Base-by-base conservation (phyloP, 2,797 vertebrate genomes). In the Astyanax mexicanus region DNA sequence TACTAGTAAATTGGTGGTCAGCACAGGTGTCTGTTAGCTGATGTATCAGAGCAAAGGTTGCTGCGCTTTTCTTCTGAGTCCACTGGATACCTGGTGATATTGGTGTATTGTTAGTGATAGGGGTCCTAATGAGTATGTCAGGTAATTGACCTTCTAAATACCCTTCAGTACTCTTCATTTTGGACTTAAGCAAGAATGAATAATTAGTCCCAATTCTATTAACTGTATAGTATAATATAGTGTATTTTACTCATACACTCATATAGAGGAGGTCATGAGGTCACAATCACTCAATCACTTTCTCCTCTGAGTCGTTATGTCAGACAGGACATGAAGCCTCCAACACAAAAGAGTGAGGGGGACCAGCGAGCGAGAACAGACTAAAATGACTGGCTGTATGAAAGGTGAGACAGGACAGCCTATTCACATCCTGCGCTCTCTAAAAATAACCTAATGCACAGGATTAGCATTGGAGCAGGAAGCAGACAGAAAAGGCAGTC, bases 381-480 rank as follows among this genome's bases (percentile, higher is more conserved):
- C 87, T 92, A 90, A 90, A 91, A 91, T 93, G 91, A 91, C 90
- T 76, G 44, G 86, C 88, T 83, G 83, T 87, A 91, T 93, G 91
- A 92, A 93, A 93, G 90, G 89, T 92, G 91, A 94, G 90, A 91
- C 91, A 84, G 86, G 85, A 89, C 88, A 82, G 87, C 80, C 89
- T 91, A 90, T 92, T 90, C 91, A 90, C 92, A 92, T 94, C 92
- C 92, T 93, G 90, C 83, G 81, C 71, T 54, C 72, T 84, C 90
- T 93, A 93, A 90, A 91, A 92, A 93, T 93, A 93, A 88, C 80
- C 88, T 93, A 92, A 93, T 93, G 90, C 89, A 90, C 87, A 88
- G 89, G 90, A 90, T 92, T 89, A 90, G 90, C 86, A 91, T 89
- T 90, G 88, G 66, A 64, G 57, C 80, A 71, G 90, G 90, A 91